phyloP scores from a whole-genome alignment of 2,888 invertebrate genomes.

The Serrognathus titanus region DNA sequence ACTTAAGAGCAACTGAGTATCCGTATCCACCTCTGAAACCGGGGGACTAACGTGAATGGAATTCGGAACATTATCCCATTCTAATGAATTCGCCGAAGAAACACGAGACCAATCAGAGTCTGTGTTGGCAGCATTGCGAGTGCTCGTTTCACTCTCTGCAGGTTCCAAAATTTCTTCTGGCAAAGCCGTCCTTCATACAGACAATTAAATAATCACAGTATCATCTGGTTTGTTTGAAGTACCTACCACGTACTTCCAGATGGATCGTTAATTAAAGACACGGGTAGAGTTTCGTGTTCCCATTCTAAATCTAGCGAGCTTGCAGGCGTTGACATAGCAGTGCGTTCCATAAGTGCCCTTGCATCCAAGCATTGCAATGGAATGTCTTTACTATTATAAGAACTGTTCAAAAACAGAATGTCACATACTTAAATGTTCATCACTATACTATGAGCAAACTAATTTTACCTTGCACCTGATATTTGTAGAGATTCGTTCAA shows the following conservation, averaged over 20 bases:
- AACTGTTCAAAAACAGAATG: constrained; percentile 7
- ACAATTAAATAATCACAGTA: not conserved
- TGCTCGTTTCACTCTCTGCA: constrained; percentile 33
- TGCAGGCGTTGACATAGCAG: constrained; percentile 56
- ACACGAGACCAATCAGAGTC: constrained; percentile 58
- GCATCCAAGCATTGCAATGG: constrained; percentile 61
- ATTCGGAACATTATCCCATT: constrained; percentile 63
- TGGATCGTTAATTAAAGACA: constrained; percentile 41
- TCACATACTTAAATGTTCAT: not conserved
- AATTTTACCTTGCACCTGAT: constrained; percentile 41
- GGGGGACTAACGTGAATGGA: constrained; percentile 42
- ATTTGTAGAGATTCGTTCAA: constrained; percentile 45
- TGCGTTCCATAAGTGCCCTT: constrained; percentile 47
- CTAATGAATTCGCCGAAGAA: constrained; percentile 64
- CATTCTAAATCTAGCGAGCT: constrained; percentile 68
- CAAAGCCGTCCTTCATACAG: constrained; percentile 24
- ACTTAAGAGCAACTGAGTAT: constrained; percentile 62
- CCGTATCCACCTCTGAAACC: constrained; percentile 57
- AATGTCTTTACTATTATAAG: constrained; percentile 50
- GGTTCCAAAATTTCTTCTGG: constrained; percentile 24
- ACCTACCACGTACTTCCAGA: constrained; percentile 46
- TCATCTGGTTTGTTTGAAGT: not conserved
- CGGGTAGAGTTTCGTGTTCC: constrained; percentile 61
- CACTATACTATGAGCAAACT: no score
- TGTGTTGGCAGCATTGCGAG: constrained; percentile 37